A percentile compares a stretch with the other conserved stretches of the same genome.
Conservation (phyloP, 2,113 vertebrate genomes). For the Geococcyx californianus region DNA sequence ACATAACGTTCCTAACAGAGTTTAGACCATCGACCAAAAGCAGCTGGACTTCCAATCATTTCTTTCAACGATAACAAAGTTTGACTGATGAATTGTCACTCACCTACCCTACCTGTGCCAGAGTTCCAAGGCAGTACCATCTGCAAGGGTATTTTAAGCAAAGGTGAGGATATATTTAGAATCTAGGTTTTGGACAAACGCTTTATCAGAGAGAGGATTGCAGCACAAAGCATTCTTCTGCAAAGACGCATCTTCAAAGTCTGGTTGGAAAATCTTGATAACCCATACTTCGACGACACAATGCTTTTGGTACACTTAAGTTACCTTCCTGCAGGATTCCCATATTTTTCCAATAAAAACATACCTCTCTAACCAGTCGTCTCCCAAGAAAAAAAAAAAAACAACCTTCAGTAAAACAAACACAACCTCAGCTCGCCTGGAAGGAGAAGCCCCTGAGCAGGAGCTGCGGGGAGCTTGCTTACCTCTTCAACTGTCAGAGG, state of each 20-base stretch:
- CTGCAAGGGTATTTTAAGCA: neutral
- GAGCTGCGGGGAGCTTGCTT: slow-evolving; percentile 74
- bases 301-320: neutral
- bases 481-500: slow-evolving; percentile 96
- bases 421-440: neutral
- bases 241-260: neutral
- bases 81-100: neutral
- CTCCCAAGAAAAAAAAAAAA: neutral
- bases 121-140: neutral
- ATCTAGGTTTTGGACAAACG: neutral
- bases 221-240: neutral
- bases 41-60: neutral
- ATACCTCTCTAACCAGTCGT: neutral
- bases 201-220: neutral
- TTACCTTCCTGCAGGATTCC: slow-evolving; percentile 1
- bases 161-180: slow-evolving; percentile 10
- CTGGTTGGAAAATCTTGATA: neutral
- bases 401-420: slow-evolving; percentile 28
- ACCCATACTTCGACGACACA: neutral
- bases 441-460: neutral
- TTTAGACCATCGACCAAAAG: neutral
- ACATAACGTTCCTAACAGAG: neutral
- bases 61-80: neutral
- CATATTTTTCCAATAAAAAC: slow-evolving; percentile 35
- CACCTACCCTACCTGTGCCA: neutral